These are phyloP conservation scores for Syngnathus acus DNA, from an alignment of 2,797 vertebrate genomes.

Conservation along the genomic window DNA sequence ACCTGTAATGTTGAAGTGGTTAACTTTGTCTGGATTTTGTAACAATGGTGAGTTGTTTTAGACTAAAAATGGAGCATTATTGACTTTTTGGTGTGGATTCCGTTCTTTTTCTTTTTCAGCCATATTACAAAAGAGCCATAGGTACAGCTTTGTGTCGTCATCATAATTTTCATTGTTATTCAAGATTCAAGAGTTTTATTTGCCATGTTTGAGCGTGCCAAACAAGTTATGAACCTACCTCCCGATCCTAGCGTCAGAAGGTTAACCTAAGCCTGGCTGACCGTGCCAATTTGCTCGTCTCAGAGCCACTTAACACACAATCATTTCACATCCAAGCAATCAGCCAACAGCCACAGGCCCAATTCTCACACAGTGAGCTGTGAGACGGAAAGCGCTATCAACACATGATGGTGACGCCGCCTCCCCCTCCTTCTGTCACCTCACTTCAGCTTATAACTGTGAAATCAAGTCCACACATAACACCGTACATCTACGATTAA, in stretches of 20 bases:
- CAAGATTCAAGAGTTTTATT: too few relatives aligned
- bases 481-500: slow-evolving; percentile 33
- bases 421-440: slow-evolving; percentile 30
- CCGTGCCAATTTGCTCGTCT: slow-evolving; percentile 37
- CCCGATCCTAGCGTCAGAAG: slow-evolving; percentile 5
- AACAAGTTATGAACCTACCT: background rate
- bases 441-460: slow-evolving; percentile 29
- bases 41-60: too few relatives aligned
- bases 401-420: slow-evolving; percentile 11
- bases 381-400: slow-evolving; percentile 31
- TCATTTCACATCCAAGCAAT: slow-evolving; percentile 72
- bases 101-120: too few relatives aligned
- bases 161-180: too few relatives aligned
- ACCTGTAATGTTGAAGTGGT: background rate
- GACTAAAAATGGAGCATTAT: too few relatives aligned
- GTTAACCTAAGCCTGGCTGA: slow-evolving; percentile 13
- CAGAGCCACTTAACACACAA: slow-evolving; percentile 49
- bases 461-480: slow-evolving; percentile 31
- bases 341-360: slow-evolving; percentile 54
- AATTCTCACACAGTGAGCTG: slow-evolving; percentile 65
- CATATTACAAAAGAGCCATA: too few relatives aligned
- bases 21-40: too few relatives aligned
- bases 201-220: too few relatives aligned
- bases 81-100: too few relatives aligned
- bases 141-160: too few relatives aligned